Evolutionary conservation across 2,797 vertebrate species (phyloP).

Genomic region (Eutrigla gurnardus): DNA sequence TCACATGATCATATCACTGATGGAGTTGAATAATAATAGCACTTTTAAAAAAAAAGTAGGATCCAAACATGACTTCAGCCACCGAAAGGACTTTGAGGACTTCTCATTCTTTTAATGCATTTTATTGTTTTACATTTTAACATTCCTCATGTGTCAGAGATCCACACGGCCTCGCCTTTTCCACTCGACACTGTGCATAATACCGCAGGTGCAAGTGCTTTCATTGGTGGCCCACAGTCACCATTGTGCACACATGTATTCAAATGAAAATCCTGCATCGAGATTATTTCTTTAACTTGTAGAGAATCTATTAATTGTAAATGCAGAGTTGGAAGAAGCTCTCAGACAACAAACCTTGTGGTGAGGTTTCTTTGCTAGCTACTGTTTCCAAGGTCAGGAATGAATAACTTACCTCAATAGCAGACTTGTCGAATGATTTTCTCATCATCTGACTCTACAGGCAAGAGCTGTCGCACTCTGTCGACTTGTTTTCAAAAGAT

Average conservation of each 20-base stretch:
- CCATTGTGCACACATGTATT: not conserved
- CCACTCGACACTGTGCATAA: not conserved
- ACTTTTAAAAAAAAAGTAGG: too few relatives aligned
- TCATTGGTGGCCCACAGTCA: not conserved
- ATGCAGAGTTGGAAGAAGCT: not conserved
- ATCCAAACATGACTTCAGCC: too few relatives aligned
- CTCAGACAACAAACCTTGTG: slow-evolving; percentile 7
- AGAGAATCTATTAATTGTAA: slow-evolving; percentile 6
- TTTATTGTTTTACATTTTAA: not conserved
- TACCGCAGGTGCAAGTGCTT: not conserved
- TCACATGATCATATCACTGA: not conserved
- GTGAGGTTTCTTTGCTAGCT: slow-evolving; percentile 16
- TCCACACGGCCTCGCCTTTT: too few relatives aligned
- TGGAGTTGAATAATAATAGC: too few relatives aligned
- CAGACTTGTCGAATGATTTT: not conserved
- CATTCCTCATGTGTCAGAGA: not conserved
- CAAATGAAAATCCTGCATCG: not conserved
- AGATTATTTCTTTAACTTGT: not conserved
- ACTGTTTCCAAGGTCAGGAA: slow-evolving; percentile 21
- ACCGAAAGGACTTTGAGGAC: not conserved
- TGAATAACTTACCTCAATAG: slow-evolving; percentile 8
- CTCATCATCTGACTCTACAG: not conserved
- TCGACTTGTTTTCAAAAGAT: not conserved
- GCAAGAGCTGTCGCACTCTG: not conserved
- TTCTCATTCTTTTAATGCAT: not conserved